Evolutionary conservation across 1,140 invertebrate species (phyloP).

Genomic region (Plodia interpunctella): DNA sequence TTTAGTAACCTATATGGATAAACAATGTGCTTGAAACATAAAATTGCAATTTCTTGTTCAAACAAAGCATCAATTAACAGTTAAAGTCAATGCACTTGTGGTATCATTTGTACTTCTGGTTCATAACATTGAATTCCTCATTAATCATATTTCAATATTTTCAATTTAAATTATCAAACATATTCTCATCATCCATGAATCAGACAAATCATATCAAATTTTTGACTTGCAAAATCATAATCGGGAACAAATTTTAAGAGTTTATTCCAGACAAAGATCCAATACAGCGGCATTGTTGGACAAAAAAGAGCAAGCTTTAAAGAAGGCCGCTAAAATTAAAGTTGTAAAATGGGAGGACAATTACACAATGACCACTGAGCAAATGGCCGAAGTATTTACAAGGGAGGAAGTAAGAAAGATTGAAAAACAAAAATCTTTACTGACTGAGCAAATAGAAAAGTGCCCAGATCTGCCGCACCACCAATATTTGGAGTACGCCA

Average conservation of each 20-base stretch:
- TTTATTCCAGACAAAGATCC: constrained; percentile 81
- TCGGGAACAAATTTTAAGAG: neutral
- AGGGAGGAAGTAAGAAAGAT: constrained; percentile 72
- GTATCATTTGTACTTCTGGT: no score
- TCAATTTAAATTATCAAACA: no score
- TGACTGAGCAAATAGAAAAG: constrained; percentile 86
- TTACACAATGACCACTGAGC: constrained; percentile 76
- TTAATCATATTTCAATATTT: no score
- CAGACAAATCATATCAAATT: neutral
- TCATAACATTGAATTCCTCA: no score
- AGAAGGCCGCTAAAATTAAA: constrained; percentile 87
- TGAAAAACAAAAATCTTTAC: constrained; percentile 76
- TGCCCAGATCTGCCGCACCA: constrained; percentile 86
- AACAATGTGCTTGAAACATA: no score
- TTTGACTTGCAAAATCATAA: neutral
- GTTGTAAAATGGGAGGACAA: constrained; percentile 86
- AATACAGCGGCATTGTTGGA: constrained; percentile 94
- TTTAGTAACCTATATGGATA: no score
- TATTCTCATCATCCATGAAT: neutral
- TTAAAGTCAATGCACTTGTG: no score
- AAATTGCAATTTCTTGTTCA: no score
- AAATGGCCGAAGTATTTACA: constrained; percentile 84
- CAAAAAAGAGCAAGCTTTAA: constrained; percentile 91
- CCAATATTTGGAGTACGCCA: constrained; percentile 92
- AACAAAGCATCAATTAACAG: no score